phyloP scores from a whole-genome alignment of 2,888 invertebrate species.

The Caenorhabditis virilis region DNA sequence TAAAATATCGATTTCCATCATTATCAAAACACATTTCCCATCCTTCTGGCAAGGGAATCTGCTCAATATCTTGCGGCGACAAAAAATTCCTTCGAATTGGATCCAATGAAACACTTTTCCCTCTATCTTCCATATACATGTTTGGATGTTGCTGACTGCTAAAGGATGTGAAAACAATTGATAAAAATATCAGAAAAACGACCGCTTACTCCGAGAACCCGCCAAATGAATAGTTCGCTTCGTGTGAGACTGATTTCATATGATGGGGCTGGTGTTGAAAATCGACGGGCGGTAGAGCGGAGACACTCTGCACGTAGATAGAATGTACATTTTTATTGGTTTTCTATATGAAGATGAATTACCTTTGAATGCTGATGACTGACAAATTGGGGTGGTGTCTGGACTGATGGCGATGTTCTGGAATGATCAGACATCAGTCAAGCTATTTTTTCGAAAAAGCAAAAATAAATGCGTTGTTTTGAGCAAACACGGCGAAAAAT shows the following conservation, averaged over 20 bases:
- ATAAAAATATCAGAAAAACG: background rate
- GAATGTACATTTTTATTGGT: background rate
- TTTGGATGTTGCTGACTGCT: constrained; percentile 9
- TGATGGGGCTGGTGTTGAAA: constrained; percentile 26
- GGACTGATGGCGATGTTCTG: constrained; percentile 15
- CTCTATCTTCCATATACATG: constrained; percentile 20
- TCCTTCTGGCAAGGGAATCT: constrained; percentile 38
- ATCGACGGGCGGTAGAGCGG: constrained; percentile 32
- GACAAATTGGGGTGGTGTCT: constrained; percentile 11
- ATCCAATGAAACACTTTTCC: constrained; percentile 39
- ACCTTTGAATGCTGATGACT: constrained; percentile 39
- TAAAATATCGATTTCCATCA: constrained; percentile 40
- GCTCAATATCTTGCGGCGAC: constrained; percentile 24
- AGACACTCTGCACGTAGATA: constrained; percentile 25
- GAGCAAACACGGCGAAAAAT: no score
- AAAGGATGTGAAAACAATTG: background rate
- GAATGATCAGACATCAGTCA: background rate
- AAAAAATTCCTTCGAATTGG: constrained; percentile 35
- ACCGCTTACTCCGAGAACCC: constrained; percentile 29
- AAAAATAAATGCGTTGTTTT: no score
- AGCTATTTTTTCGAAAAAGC: no score
- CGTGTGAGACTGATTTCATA: constrained; percentile 41
- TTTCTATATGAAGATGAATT: background rate
- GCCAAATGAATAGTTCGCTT: constrained; percentile 26
- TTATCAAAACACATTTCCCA: constrained; percentile 47